phyloP scores from a whole-genome alignment of 2,113 vertebrate genomes.

The Alouatta palliata region DNA sequence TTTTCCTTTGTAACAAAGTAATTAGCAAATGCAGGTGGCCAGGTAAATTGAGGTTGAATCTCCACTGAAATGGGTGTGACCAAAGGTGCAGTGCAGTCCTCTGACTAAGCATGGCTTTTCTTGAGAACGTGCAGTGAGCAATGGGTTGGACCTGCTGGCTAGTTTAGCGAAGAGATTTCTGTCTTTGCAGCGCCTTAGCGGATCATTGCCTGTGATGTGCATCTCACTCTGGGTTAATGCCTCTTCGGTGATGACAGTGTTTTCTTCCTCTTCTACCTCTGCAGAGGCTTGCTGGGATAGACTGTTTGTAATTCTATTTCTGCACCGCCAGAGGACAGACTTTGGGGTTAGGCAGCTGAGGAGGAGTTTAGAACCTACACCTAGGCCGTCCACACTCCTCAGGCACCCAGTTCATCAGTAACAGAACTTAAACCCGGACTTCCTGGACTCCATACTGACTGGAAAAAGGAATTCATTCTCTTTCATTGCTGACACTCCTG shows the following conservation, averaged over 20 bases:
- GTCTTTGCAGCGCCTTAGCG: neutral
- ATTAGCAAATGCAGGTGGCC: neutral
- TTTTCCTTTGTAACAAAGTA: neutral
- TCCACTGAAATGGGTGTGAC: neutral
- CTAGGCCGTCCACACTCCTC: neutral
- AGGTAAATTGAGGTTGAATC: neutral
- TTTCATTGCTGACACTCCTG: neutral
- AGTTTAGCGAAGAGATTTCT: neutral
- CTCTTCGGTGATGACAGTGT: neutral
- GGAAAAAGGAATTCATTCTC: neutral
- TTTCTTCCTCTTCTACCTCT: neutral
- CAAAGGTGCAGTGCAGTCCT: neutral
- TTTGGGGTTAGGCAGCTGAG: neutral
- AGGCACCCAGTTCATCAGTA: neutral
- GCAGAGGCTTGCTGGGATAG: neutral
- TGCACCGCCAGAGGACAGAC: neutral
- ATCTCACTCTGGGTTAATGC: neutral
- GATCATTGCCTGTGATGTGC: neutral
- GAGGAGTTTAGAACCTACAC: neutral
- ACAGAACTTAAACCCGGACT: neutral
- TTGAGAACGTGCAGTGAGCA: neutral
- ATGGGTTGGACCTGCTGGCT: neutral
- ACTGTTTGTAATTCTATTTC: neutral
- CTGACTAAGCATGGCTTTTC: neutral
- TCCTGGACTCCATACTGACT: neutral